Base-by-base conservation (phyloP, 2,888 invertebrate species). In the Suillia variegata region DNA sequence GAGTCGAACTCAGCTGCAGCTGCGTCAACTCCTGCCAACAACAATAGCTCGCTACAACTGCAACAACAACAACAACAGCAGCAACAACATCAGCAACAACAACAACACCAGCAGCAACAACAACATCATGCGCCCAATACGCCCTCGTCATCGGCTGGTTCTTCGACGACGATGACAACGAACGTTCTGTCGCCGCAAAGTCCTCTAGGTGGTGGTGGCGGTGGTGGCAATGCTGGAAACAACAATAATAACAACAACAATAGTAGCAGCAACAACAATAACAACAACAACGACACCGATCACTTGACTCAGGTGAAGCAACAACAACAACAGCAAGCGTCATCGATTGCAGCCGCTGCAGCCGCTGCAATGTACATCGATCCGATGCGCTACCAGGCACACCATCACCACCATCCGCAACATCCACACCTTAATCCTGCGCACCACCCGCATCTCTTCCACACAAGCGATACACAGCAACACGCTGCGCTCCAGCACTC, bases 1-100 rank as follows among this genome's bases (percentile, higher is more conserved):
- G 89, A 89, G 88, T 86, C 86, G 80, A 81, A 81, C 79, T 80
- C 81, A 80, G 81, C 82, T 79, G 82, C 80, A 79, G 80, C 80
- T 80, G 80, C 76, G 77, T 80, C 79, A 63, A 80, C 80, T 78
- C 80, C 81, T 76, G 79, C 80, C 68, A 78, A 79, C 67, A 80
- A 77, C 2, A 74, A 76, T 20, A 78, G 77, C 1, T 79, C 76
- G 1, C 80, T 76, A 1, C 77, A 76, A 10, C 78, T 76, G 2
- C 80, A 79, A 1, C 77, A 77, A 12, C 76, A 76, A 21, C 77
- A 75, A 13, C 78, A 77, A 2, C 75, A 76, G 20, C 79, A 78
- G 1, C 80, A 77, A 1, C 80, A 77, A 1, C 77, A 76, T 8
- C 78, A 76, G 2, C 80, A 79, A 1, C 77, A 77, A 12, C 76